Base-by-base conservation (phyloP, 2,113 vertebrate genomes). In the Lota lota region DNA sequence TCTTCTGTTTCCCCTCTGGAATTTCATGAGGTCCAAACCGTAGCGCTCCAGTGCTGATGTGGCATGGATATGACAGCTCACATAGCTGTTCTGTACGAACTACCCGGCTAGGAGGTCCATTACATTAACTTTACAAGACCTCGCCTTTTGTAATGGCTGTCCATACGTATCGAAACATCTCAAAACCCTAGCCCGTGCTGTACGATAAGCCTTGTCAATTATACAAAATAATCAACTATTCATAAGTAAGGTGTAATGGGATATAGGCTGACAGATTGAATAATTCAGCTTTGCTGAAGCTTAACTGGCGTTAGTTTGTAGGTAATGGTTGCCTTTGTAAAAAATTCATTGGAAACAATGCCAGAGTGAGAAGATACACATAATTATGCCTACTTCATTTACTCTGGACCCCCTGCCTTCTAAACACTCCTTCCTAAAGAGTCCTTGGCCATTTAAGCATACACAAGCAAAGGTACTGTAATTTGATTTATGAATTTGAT, bases 151-250 rank as follows among this genome's bases (percentile, higher is more conserved):
- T 90, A 83, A 88, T 73, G 74, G 66, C 1, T 67, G 40, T 47
- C 40, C 40, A 47, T 47, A 75, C 80, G 84, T 67, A 90, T 91
- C 81, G 61, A 84, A 73, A 84, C 87, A 92, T 94, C 92, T 92
- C 89, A 87, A 92, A 84, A 82, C 83, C 91, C 87, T 85, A 89
- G 91, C 91, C 64, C 73, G 89, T 85, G 90, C 92, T 89, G 87
- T 90, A 88, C 92, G 91, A 94, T 90, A 91, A 92, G 91, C 92
- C 89, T 91, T 93, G 94, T 95, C 94, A 96, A 88, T 95, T 94
- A 95, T 91, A 93, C 93, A 95, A 95, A 95, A 93, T 97, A 93
- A 95, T 96, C 94, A 96, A 95, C 94, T 96, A 95, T 96, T 97
- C 95, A 95, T 95, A 95, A 94, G 95, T 88, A 89, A 92, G 71